Base-by-base conservation (phyloP, 2,888 invertebrate genomes). In the Acleris emargana region DNA sequence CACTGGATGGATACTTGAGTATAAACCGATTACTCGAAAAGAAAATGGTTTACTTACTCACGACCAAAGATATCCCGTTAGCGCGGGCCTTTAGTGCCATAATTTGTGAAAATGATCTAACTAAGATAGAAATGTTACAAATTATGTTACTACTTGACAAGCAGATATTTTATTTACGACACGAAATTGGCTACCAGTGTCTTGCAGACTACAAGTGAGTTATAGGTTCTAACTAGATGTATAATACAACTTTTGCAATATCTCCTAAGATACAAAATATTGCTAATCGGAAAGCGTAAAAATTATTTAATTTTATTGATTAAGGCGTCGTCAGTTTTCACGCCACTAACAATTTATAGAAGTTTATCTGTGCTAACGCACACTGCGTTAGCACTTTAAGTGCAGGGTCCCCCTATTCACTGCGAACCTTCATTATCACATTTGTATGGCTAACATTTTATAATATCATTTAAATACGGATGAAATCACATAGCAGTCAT, bases 141-240 rank as follows among this genome's bases (percentile, higher is more conserved):
- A 43, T 43, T 0, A 45, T n/a, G 6, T n/a, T 17, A 17, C 45
- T 45, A 45, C 45, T n/a, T 54, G 50, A 43, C 43, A 64, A 64
- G 55, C 55, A 43, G 50, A 54, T 58, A 53, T 20, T 38, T 38
- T 38, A 38, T 4, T 28, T 18, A 60, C 55, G 51, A 66, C 38
- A 32, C 55, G 50, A 60, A 51, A 66, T 22, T 60, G 43, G 47
- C 66, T 66, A 66, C 55, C 38, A 49, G 45, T 66, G 60, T 61
- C 60, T 66, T 66, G 50, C 38, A 61, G 60, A 61, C 66, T 66
- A 66, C 55, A 52, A 66, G 57, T 66, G 66, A 66, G 52, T 66
- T 60, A 64, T 52, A 61, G n/a, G 55, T 61, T 60, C 57, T 52
- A 66, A 60, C 51, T 61, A 66, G 55, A 57, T 60, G 38, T 13